Evolutionary conservation across 2,888 invertebrate genomes (phyloP).

Genomic region (Drosophila multiciliata): DNA sequence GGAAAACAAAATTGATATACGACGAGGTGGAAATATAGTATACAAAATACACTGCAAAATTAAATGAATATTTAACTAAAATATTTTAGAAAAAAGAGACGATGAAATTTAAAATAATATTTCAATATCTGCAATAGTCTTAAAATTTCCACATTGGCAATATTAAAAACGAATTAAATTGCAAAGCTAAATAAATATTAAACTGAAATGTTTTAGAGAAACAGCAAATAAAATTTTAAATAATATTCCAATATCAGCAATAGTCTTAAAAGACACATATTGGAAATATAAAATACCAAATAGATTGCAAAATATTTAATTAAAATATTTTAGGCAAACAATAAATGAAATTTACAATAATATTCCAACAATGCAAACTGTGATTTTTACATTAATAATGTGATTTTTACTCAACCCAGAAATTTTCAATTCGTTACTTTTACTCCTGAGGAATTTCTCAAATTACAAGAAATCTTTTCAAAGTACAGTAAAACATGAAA

Average conservation of each 20-base stretch:
- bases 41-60: conserved; percentile 33
- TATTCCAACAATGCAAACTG: not conserved
- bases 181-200: not conserved
- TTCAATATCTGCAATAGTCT: too few relatives aligned
- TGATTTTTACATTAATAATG: not conserved
- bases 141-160: conserved; percentile 14
- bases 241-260: not conserved
- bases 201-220: too few relatives aligned
- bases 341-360: not conserved
- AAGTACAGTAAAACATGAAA: conserved; percentile 44
- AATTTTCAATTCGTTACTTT: not conserved
- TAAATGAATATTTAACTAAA: not conserved
- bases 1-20: conserved; percentile 34
- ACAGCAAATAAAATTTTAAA: not conserved
- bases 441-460: too few relatives aligned
- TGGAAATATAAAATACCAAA: conserved; percentile 26
- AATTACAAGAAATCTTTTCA: not conserved
- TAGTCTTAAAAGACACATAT: too few relatives aligned
- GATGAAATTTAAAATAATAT: not conserved
- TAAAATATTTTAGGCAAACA: not conserved
- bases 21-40: conserved; percentile 30
- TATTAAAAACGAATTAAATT: not conserved
- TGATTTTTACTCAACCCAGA: not conserved
- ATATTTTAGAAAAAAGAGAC: too few relatives aligned
- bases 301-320: not conserved